Percentiles rank a stretch among this genome's conserved stretches.
These are phyloP conservation scores for Netelia melanura DNA, from an alignment of 2,888 invertebrate genomes.

Conservation along the genomic window DNA sequence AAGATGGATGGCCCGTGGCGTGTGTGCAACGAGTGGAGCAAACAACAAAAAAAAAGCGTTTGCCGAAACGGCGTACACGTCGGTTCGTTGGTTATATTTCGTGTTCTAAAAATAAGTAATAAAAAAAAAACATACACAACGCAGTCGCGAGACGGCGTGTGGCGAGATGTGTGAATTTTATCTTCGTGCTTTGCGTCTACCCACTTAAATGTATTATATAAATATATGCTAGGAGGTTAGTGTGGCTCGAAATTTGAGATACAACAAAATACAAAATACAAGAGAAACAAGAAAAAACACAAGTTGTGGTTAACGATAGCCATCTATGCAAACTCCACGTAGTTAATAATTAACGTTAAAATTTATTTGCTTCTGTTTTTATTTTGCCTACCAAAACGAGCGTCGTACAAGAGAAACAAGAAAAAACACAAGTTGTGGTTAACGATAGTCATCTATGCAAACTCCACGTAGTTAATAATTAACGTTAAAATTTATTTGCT, in stretches of 20 bases:
- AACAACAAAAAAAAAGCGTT: constrained; percentile 34
- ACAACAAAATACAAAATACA: too few species aligned
- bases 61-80: constrained; percentile 20
- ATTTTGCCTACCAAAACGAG: too few species aligned
- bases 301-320: not conserved
- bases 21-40: constrained; percentile 24
- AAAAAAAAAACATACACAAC: constrained; percentile 29
- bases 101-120: constrained; percentile 46
- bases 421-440: not conserved
- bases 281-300: not conserved
- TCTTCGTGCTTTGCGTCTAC: constrained; percentile 23
- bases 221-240: too few species aligned
- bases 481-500: too few species aligned
- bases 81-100: constrained; percentile 33
- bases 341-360: too few species aligned
- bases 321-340: too few species aligned
- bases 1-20: constrained; percentile 22
- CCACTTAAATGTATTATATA: too few species aligned
- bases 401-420: too few species aligned
- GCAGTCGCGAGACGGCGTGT: not conserved
- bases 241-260: too few species aligned
- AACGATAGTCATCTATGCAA: too few species aligned
- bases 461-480: too few species aligned
- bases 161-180: constrained; percentile 19
- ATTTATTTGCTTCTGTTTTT: too few species aligned